Conservation (phyloP, 2,113 vertebrate genomes). For the Chloroceryle aenea region DNA sequence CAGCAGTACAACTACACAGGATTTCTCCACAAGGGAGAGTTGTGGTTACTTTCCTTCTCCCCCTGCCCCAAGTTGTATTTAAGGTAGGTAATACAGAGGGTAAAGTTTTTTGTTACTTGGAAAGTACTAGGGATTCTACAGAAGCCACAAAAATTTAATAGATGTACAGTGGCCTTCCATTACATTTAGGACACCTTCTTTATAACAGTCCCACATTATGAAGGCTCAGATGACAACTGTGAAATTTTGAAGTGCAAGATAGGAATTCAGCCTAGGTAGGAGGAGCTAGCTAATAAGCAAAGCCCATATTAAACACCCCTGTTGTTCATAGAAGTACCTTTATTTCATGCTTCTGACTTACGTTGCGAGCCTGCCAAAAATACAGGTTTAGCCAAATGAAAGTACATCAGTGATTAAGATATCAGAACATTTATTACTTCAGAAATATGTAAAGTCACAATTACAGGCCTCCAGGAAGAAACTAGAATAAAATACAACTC, state of each 20-base stretch:
- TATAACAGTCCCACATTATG: not conserved
- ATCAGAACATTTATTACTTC: not conserved
- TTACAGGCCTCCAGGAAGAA: not conserved
- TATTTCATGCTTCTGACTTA: not conserved
- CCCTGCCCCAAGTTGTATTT: not conserved
- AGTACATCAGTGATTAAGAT: not conserved
- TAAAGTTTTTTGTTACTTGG: not conserved
- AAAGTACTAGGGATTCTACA: not conserved
- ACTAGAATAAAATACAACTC: not conserved
- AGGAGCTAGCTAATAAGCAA: not conserved
- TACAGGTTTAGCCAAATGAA: not conserved
- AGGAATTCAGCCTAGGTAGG: not conserved
- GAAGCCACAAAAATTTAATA: not conserved
- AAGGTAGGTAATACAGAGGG: not conserved
- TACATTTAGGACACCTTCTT: not conserved
- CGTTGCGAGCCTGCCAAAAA: not conserved
- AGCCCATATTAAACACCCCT: not conserved
- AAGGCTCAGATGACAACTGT: not conserved
- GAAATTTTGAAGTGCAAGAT: not conserved
- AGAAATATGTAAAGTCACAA: not conserved
- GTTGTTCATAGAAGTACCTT: not conserved
- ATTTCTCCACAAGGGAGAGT: not conserved
- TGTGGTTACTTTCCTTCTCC: not conserved
- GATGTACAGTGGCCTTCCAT: not conserved
- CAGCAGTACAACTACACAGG: not conserved